A percentile compares a stretch with the other conserved stretches of the same genome.
phyloP scores from a whole-genome alignment of 1,140 invertebrate genomes.

The Philaenus spumarius region DNA sequence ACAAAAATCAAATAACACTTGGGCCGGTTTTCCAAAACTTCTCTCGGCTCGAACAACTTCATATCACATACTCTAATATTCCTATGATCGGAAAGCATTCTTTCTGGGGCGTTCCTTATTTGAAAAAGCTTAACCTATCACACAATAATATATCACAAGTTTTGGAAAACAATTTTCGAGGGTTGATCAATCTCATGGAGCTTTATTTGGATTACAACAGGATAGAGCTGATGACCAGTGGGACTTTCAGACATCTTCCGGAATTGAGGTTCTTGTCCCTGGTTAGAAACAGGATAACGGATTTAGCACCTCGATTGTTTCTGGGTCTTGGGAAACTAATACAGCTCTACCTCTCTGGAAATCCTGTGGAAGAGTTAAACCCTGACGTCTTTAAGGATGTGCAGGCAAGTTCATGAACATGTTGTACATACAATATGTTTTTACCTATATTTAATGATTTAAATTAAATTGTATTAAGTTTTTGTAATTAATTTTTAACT shows the following conservation, averaged over 20 bases:
- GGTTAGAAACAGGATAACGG: constrained; percentile 59
- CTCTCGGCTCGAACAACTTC: constrained; percentile 59
- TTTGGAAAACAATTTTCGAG: constrained; percentile 25
- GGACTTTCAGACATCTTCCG: constrained; percentile 61
- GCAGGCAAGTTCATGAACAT: constrained; percentile 38
- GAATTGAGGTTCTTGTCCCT: constrained; percentile 59
- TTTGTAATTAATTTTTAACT: too few relatives aligned
- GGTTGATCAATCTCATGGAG: constrained; percentile 39
- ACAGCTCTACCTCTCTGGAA: constrained; percentile 63
- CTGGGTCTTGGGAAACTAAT: constrained; percentile 57
- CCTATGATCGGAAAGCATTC: constrained; percentile 71
- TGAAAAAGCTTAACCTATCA: constrained; percentile 62
- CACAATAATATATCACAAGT: constrained; percentile 69
- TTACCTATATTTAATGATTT: too few relatives aligned
- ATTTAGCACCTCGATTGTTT: constrained; percentile 59
- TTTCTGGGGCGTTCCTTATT: constrained; percentile 63
- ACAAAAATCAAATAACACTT: constrained; percentile 61
- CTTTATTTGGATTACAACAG: constrained; percentile 44
- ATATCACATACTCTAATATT: constrained; percentile 65
- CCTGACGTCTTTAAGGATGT: constrained; percentile 73
- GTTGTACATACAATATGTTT: too few relatives aligned
- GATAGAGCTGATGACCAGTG: constrained; percentile 50
- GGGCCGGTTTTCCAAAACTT: constrained; percentile 64
- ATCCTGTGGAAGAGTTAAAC: constrained; percentile 59
- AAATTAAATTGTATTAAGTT: too few relatives aligned